A percentile compares a stretch with the other conserved stretches of the same genome.
phyloP scores from a whole-genome alignment of 2,797 vertebrate genomes.

The Oreonectes daqikongensis region DNA sequence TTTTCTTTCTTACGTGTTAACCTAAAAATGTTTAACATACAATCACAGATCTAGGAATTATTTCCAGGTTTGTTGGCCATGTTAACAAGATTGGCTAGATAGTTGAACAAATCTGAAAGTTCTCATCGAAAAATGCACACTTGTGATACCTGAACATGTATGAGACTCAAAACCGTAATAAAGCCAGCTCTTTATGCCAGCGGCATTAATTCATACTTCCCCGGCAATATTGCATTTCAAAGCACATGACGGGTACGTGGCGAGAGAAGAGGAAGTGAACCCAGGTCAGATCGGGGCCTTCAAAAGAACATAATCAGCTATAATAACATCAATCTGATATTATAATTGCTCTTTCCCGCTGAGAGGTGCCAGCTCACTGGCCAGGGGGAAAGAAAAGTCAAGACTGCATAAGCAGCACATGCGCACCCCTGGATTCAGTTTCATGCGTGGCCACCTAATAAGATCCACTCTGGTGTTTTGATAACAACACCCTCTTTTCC shows the following conservation, averaged over 20 bases:
- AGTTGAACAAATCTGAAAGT: too few relatives aligned
- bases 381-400: slow-evolving; percentile 68
- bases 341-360: slow-evolving; percentile 74
- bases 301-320: slow-evolving; percentile 77
- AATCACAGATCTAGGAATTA: neutral
- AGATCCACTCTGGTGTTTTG: slow-evolving; percentile 68
- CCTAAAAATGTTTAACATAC: too few relatives aligned
- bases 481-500: slow-evolving; percentile 64
- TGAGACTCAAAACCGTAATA: slow-evolving; percentile 20
- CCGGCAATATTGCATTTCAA: slow-evolving; percentile 40
- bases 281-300: slow-evolving; percentile 64
- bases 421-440: slow-evolving; percentile 66
- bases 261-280: slow-evolving; percentile 69
- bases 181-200: slow-evolving; percentile 24
- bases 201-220: slow-evolving; percentile 34
- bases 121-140: too few relatives aligned
- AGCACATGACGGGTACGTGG: slow-evolving; percentile 46
- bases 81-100: neutral
- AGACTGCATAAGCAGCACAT: slow-evolving; percentile 54
- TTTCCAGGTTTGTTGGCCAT: neutral
- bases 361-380: slow-evolving; percentile 69
- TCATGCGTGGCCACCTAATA: slow-evolving; percentile 64
- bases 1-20: too few relatives aligned
- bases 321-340: slow-evolving; percentile 79
- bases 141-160: slow-evolving; percentile 23